phyloP scores from a whole-genome alignment of 2,113 vertebrate genomes.

The Bambusicola thoracicus region DNA sequence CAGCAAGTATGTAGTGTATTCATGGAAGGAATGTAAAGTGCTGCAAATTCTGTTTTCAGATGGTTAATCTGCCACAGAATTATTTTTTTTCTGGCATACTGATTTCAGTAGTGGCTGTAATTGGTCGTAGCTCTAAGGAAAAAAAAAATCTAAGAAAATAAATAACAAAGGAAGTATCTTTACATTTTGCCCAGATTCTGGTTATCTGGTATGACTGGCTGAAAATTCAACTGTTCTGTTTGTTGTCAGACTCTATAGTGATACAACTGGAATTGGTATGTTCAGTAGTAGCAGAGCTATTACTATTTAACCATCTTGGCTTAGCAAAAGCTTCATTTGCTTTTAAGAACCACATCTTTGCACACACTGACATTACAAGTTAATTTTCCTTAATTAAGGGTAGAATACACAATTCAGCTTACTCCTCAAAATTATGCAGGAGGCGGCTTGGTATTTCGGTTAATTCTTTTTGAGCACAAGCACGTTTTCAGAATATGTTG shows the following conservation, averaged over 20 bases:
- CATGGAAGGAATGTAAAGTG: neutral
- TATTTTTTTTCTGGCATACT: neutral
- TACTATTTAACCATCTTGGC: constrained; percentile 39
- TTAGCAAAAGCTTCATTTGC: constrained; percentile 46
- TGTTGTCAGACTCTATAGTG: constrained; percentile 17
- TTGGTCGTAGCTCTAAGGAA: neutral
- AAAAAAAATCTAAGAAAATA: neutral
- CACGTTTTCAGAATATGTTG: neutral
- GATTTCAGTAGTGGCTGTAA: neutral
- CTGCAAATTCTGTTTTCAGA: neutral
- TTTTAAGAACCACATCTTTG: constrained; percentile 11
- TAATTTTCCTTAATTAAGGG: neutral
- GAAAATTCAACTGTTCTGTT: constrained; percentile 11
- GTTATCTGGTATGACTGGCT: neutral
- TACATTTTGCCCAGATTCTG: neutral
- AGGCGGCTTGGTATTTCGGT: neutral
- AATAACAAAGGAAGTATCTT: neutral
- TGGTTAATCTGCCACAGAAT: neutral
- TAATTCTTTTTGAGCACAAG: neutral
- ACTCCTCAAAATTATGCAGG: neutral
- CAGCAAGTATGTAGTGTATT: neutral
- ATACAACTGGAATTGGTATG: constrained; percentile 43
- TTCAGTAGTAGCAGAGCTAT: neutral
- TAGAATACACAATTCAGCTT: neutral
- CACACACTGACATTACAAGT: neutral